Evolutionary conservation across 2,888 invertebrate species (phyloP), one percentile per base, ranked within the genome.

Genomic region (Protonemura montana): DNA sequence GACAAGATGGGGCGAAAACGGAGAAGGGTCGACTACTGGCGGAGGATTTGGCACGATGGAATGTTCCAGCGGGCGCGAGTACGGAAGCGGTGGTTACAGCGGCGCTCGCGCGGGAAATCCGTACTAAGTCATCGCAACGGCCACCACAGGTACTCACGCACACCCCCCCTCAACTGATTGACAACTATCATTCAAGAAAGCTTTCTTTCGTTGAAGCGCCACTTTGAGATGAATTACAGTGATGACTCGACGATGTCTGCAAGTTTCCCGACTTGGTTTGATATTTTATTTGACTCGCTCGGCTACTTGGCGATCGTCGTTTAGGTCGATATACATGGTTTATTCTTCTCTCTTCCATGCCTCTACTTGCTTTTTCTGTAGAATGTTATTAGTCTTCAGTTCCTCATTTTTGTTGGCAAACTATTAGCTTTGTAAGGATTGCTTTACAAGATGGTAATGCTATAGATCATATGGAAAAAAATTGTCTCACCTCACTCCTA

Each of bases 21-120:
- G 59, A 10, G 59, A 59, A 59, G 59, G 13, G 59, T 59, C 21
- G 16, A 59, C 59, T 59, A 59, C 59, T 10, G 59, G 59, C 59
- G 59, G 59, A 21, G 59, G 59, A 59, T 59, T 21, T 59, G 59
- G 59, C 16, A 59, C 59, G 59, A 59, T 59, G 59, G 59, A 59
- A 78, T 28, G 78, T 28, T 78, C 10, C 78, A 28, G 78, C 26
- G 27, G 78, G 5, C 78, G 78, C 26, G 78, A 78, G 78, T 78
- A 78, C 26, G 78, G 10, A 78, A 78, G 86, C 80, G 86, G 85
- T 84, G 88, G 88, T 86, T 87, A 87, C 88, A 85, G 85, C 81
- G 87, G 87, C 59, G 78, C 86, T 77, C 87, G 87, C 26, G 87
- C 88, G 87, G 88, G 88, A 41, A 87, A 86, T 80, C 86, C 84